Evolutionary conservation across 53 echinoderm and acorn worm genomes (phyloP).

Genomic region (Henricia sp.): DNA sequence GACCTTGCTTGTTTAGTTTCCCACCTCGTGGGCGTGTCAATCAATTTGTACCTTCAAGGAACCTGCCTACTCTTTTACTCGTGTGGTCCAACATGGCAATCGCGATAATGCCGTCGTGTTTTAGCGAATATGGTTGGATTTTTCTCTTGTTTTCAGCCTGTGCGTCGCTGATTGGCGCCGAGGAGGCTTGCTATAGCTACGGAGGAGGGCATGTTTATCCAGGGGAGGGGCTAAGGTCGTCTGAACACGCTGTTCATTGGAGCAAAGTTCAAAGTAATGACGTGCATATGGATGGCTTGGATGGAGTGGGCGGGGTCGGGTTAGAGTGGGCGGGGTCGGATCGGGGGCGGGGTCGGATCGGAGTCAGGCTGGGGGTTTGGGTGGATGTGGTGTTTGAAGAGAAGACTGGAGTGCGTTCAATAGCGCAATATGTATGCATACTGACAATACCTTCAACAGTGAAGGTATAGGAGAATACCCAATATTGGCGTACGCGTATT

Average conservation of each 20-base stretch:
- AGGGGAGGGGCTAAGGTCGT: constrained; percentile 67
- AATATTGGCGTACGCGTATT: too few species aligned
- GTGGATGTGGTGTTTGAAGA: not conserved
- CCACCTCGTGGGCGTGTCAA: too few species aligned
- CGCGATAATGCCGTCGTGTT: not conserved
- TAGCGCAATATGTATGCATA: too few species aligned
- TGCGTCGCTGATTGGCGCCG: constrained; percentile 36
- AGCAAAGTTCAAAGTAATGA: constrained; percentile 98
- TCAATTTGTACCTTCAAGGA: too few species aligned
- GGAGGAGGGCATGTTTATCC: constrained; percentile 96
- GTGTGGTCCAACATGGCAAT: constrained; percentile 44
- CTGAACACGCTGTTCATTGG: constrained; percentile 90
- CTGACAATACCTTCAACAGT: too few species aligned
- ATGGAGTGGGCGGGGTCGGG: not conserved
- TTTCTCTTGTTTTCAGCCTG: not conserved
- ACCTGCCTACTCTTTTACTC: too few species aligned
- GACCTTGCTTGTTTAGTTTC: too few species aligned
- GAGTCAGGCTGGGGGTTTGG: not conserved
- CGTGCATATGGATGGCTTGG: too few species aligned
- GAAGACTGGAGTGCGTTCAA: too few species aligned
- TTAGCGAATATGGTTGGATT: not conserved
- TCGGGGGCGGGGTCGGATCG: not conserved
- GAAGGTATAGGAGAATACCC: too few species aligned
- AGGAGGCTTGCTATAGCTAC: constrained; percentile 89
- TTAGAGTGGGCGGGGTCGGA: not conserved